Evolutionary conservation across 1,140 invertebrate genomes (phyloP), one percentile per base, ranked within the genome.

Genomic region (Penaeus japonicus): DNA sequence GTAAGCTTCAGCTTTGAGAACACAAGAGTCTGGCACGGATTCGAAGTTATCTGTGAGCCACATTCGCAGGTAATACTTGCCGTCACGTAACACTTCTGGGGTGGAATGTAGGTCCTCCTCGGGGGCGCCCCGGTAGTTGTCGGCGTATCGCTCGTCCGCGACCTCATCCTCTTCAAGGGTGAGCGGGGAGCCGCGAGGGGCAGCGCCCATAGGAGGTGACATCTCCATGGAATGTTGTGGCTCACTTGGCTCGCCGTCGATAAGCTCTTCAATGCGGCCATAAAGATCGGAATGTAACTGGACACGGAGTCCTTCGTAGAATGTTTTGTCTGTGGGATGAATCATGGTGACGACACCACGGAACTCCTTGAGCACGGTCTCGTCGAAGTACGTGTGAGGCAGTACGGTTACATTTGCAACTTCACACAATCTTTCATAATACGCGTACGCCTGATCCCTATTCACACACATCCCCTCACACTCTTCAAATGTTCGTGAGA

Each of bases 31-130:
- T 0, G 90, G 90, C 7, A 90, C 89, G 10, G 89, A 89, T 55
- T 90, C 87, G 47, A 90, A 90, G 81, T 90, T 90, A 20, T 90
- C 90, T 7, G 87, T 90, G 30, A 90, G 85, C 90, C 90, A 90
- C 75, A 87, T 89, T 30, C 89, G 81, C 24, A 90, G 65, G 82
- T 90, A 90, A 75, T 85, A 90, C 84, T 90, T 90, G 70, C 90
- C 90, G 54, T 90, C 90, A 24, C 90, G 65, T 27, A 90, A 73
- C 3, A 89, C 90, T 77, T 90, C 89, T 17, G 89, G 90, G 1
- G 89, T 90, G 62, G 81, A 82, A 82, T 89, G 87, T 57, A 82
- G 39, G 47, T 90, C 85, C 57, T 89, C 88, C 17, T 88, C 90
- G 18, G 75, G 82, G 17, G 77, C 70, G 20, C 81, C 88, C 27